A percentile compares a stretch with the other conserved stretches of the same genome.
These are phyloP conservation scores for Cyphomyrus plagiostoma DNA, from an alignment of 2,113 vertebrate species.

Conservation along the genomic window DNA sequence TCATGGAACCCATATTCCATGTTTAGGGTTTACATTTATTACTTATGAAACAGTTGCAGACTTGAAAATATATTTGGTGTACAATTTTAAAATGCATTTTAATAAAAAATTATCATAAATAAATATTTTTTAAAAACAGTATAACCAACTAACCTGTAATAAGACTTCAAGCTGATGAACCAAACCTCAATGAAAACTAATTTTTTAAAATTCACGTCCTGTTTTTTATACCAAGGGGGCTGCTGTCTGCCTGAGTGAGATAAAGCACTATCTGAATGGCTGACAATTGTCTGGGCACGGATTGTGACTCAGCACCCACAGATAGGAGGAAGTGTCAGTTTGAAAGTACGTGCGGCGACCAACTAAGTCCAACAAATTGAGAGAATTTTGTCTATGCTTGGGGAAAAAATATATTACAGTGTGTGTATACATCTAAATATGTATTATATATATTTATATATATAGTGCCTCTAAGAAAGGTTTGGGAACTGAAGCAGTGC, in stretches of 20 bases:
- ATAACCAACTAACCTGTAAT: constrained; percentile 1
- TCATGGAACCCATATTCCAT: background rate
- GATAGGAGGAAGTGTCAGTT: background rate
- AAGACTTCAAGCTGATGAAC: background rate
- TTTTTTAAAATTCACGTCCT: background rate
- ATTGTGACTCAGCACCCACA: background rate
- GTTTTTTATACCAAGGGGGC: background rate
- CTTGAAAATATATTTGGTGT: background rate
- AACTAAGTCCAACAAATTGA: background rate
- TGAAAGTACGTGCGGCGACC: background rate
- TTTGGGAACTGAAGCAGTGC: too few species aligned
- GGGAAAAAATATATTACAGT: too few species aligned
- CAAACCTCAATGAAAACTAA: background rate
- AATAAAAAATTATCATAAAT: background rate
- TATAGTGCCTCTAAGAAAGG: too few species aligned
- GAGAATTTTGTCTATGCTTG: background rate
- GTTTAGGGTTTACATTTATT: background rate
- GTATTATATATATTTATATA: too few species aligned
- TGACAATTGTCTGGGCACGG: background rate
- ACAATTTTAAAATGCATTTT: background rate
- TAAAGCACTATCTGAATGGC: background rate
- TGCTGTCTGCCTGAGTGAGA: background rate
- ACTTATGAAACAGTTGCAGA: background rate
- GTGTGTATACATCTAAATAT: too few species aligned
- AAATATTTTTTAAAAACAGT: background rate